Base-by-base conservation (phyloP, 1,140 invertebrate species). In the Aplysia californica region DNA sequence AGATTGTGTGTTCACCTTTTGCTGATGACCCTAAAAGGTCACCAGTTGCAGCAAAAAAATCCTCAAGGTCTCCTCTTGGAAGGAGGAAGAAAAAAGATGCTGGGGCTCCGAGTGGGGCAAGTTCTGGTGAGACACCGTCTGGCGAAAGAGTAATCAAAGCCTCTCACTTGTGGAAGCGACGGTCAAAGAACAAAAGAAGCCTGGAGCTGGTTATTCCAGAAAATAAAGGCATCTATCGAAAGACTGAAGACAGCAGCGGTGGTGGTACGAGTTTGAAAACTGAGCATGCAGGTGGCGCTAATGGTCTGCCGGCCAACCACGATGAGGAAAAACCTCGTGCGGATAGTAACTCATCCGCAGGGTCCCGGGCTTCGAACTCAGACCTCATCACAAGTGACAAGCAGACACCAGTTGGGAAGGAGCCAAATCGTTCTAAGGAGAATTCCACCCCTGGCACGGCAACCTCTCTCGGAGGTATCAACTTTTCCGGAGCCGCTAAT, bases 111-210 rank as follows among this genome's bases (percentile, higher is more conserved):
- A 50, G 4, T 10, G 26, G 2, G 5, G 50, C 68, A 3, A 26
- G 39, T 31, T 26, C 41, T 55, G 44, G 44, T n/a, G 36, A n/a
- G n/a, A n/a, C n/a, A n/a, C n/a, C n/a, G n/a, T n/a, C n/a, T n/a
- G n/a, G n/a, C n/a, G n/a, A n/a, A n/a, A n/a, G n/a, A n/a, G n/a
- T n/a, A n/a, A n/a, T 39, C 10, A 73, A 41, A 26, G 2, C 55
- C 26, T 61, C 70, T 5, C 74, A 75, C 59, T 39, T 75, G 10
- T 75, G 74, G 74, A 66, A 66, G 15, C 31, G 33, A 26, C 38
- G 59, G 31, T 38, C 64, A 3, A 68, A 41, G 2, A 75, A 66
- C 20, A 67, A 58, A 33, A 75, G 66, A 29, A 75, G 33, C n/a
- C 58, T 75, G 33, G 20, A 68, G 50, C 23, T 75, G 3, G 39